Percentiles rank a stretch among this genome's conserved stretches.
Conservation (phyloP, 2,797 vertebrate species). For the Caiman crocodilus region DNA sequence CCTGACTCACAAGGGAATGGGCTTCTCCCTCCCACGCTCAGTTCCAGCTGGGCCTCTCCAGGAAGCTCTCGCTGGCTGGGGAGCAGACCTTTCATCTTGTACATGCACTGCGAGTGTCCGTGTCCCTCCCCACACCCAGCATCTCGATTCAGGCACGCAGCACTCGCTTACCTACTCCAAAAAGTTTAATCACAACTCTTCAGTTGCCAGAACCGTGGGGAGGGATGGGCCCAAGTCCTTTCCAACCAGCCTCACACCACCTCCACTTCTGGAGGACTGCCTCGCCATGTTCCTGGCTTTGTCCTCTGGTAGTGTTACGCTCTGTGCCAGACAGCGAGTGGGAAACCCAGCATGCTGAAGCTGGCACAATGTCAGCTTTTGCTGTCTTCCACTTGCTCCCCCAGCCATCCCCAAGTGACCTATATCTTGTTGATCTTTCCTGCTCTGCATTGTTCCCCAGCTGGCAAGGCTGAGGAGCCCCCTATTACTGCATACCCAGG, state of each 20-base stretch:
- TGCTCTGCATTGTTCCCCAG: conserved; percentile 74
- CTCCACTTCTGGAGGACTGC: neutral
- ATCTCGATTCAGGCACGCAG: no score
- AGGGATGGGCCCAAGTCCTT: neutral
- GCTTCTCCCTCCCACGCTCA: no score
- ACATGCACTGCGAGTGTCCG: no score
- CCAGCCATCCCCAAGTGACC: neutral
- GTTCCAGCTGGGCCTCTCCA: no score
- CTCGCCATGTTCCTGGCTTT: neutral
- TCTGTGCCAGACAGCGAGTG: neutral
- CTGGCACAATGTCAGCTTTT: no score
- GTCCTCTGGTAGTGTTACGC: neutral
- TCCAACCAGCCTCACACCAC: neutral
- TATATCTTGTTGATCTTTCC: neutral
- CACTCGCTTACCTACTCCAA: no score
- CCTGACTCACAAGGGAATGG: no score
- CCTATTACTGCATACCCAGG: conserved; percentile 34
- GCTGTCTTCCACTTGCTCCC: neutral
- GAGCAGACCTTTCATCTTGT: no score
- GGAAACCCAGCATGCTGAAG: neutral
- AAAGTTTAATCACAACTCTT: no score
- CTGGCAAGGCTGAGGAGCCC: conserved; percentile 81
- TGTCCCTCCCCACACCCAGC: no score
- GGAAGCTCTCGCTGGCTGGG: no score
- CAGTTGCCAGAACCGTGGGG: no score